Evolutionary conservation across 2,797 vertebrate species (phyloP).

Genomic region (Helarctos malayanus): DNA sequence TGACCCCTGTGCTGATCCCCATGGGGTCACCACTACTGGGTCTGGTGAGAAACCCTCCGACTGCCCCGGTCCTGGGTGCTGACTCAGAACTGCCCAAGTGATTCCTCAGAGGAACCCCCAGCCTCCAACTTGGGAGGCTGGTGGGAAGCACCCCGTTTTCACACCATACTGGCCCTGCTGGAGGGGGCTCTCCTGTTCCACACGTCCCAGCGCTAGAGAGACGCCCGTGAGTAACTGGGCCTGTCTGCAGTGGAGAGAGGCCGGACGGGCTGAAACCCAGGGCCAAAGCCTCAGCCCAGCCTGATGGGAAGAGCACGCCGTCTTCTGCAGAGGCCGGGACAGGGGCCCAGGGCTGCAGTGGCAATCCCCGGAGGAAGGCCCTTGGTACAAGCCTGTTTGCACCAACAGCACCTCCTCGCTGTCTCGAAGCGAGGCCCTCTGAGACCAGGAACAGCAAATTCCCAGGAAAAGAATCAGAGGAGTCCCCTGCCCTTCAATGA

Average conservation of each 20-base stretch:
- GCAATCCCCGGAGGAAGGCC: neutral
- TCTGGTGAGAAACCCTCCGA: neutral
- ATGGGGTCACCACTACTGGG: accelerated
- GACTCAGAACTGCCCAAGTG: neutral
- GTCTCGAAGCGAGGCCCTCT: neutral
- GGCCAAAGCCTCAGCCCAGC: neutral
- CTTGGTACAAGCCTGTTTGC: neutral
- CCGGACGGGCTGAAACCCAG: neutral
- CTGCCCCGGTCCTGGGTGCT: neutral
- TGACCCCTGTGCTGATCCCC: accelerated
- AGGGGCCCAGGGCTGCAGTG: accelerated
- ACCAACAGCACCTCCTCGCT: neutral
- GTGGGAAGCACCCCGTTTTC: neutral
- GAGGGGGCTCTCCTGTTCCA: neutral
- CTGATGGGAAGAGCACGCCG: accelerated
- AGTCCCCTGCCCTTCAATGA: neutral
- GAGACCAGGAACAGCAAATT: neutral
- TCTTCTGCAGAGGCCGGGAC: neutral
- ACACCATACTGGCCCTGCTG: accelerated
- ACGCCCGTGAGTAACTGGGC: accelerated
- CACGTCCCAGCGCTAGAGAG: accelerated
- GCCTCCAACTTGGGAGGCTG: neutral
- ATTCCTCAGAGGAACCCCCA: neutral
- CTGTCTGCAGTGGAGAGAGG: neutral
- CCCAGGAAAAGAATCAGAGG: neutral